Base-by-base conservation (phyloP, 2,113 vertebrate genomes). In the Tetrax tetrax region DNA sequence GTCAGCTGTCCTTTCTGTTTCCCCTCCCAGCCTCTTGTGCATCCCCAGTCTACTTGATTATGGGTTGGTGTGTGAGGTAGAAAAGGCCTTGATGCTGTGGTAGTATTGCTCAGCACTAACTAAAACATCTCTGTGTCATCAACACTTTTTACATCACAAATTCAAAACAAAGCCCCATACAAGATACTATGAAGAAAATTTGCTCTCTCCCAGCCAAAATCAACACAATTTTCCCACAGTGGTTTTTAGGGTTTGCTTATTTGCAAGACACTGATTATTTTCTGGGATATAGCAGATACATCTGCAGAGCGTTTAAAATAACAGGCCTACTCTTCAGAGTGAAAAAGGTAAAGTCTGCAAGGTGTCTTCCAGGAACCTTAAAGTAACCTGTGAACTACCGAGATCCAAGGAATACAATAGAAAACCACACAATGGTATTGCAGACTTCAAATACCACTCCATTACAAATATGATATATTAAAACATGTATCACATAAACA, bases 21-120 rank as follows among this genome's bases (percentile, higher is more conserved):
- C 53, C 9, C 27, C 53, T 54, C 27, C 25, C 53, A 29, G 13
- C 12, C 59, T 3, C 45, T 35, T 77, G 18, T 47, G 18, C 33
- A 19, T 19, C 31, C 9, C 12, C 41, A 64, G 12, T 10, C n/a
- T 41, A 1, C 16, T 65, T 2, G 0, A 21, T 37, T 22, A 7
- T 24, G 15, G 10, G 29, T 10, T 21, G 16, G 5, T 2, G 5
- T 68, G 37, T 10, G 53, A 24, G 28, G 24, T 28, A 54, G 53
- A 54, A 54, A 54, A 54, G 27, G 27, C 27, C 53, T 29, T 29
- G 53, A 54, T 28, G 28, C 50, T 54, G 25, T 53, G 28, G 29
- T 28, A 54, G 53, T 28, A 10, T 15, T 16, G 53, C 27, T 28
- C 27, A 54, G 53, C 53, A 54, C 28, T 15, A 54, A 28, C 25